Percentiles rank a stretch among this genome's conserved stretches.
These are phyloP conservation scores for Halisarca cf. caerulea DNA, from an alignment of 37 sponge, comb jelly and placozoan species.

Conservation along the genomic window DNA sequence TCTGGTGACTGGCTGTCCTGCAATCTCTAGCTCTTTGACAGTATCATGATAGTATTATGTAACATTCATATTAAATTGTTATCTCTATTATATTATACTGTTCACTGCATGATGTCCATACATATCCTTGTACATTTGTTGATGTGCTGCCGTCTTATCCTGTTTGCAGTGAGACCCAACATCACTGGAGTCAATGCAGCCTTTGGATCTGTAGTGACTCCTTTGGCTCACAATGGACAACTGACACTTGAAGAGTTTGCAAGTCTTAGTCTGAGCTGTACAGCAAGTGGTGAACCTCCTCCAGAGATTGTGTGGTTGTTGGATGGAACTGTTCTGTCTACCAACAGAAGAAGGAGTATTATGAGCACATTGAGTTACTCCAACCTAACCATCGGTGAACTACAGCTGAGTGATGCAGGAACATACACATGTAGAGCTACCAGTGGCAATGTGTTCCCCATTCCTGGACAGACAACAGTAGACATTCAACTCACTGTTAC, in stretches of 20 bases:
- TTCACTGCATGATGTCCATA: no score
- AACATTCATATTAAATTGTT: no score
- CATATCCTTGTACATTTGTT: no score
- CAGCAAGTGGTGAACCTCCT: neutral
- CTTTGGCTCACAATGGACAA: neutral
- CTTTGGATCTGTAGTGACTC: neutral
- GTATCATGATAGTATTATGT: no score
- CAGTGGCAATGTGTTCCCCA: constrained; percentile 16
- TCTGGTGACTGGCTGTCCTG: no score
- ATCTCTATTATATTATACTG: no score
- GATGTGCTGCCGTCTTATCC: no score
- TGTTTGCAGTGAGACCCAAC: constrained; percentile 10
- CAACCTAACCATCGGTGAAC: neutral
- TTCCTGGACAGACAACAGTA: neutral
- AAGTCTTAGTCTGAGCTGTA: neutral
- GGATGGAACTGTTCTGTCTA: neutral
- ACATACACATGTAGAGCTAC: constrained; percentile 4
- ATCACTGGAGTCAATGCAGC: neutral
- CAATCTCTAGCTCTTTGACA: no score
- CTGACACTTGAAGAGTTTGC: neutral
- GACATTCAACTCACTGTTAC: neutral
- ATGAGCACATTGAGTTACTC: neutral
- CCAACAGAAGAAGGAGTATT: neutral
- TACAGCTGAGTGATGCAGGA: constrained; percentile 11
- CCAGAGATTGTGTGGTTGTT: neutral